Conservation (phyloP, 2,888 invertebrate genomes). For the Lithosia quadra region DNA sequence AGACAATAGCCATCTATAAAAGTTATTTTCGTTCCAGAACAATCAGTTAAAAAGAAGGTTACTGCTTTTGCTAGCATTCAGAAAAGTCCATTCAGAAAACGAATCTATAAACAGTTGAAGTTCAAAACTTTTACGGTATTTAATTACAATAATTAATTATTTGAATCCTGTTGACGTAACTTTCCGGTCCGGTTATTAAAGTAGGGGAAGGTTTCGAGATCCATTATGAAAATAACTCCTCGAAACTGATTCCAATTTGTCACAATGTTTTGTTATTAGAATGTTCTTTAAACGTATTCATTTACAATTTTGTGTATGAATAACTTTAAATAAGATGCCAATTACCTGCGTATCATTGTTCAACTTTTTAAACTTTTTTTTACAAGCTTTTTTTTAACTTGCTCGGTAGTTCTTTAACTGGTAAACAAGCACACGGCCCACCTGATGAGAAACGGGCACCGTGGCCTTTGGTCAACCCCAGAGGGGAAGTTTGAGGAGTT, state of each 20-base stretch:
- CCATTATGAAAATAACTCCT: not conserved
- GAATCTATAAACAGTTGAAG: constrained; percentile 5
- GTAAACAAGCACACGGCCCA: no score
- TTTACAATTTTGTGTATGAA: not conserved
- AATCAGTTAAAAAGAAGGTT: not conserved
- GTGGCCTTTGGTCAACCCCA: no score
- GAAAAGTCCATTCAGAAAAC: not conserved
- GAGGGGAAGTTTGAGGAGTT: no score
- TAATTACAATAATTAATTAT: constrained; percentile 14
- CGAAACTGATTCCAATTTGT: not conserved
- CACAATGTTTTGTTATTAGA: not conserved
- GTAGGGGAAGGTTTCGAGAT: not conserved
- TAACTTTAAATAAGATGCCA: not conserved
- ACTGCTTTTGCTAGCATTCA: not conserved
- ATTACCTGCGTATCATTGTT: not conserved
- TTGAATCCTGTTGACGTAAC: constrained; percentile 7
- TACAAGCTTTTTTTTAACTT: no score
- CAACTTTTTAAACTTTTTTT: not conserved
- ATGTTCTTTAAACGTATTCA: not conserved
- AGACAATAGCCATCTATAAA: no score
- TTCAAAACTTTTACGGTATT: constrained; percentile 8
- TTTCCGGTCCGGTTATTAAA: constrained; percentile 6
- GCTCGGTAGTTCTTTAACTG: no score
- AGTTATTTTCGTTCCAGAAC: not conserved
- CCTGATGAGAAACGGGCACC: no score